These are phyloP conservation scores for Petromus typicus DNA, from an alignment of 2,113 vertebrate species.

Conservation along the genomic window DNA sequence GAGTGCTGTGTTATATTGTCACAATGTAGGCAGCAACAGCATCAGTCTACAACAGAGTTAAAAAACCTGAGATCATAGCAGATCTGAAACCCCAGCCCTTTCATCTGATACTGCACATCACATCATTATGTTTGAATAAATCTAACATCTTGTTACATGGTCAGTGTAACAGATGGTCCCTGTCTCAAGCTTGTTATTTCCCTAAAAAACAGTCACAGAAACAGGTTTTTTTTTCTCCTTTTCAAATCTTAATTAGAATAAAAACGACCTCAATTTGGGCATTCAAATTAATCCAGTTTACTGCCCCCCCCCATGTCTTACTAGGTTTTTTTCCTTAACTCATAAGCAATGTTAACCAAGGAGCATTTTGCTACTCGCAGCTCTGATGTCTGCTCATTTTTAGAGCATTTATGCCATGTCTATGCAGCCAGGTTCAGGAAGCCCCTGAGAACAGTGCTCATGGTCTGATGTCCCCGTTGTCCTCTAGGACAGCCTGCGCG, in stretches of 20 bases:
- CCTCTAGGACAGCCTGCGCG: background rate
- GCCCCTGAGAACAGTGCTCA: background rate
- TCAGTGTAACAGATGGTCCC: conserved; percentile 75
- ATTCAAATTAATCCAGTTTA: conserved; percentile 55
- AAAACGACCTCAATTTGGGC: conserved; percentile 63
- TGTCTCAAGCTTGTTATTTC: conserved; percentile 68
- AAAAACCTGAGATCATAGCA: background rate
- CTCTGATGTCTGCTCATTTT: background rate
- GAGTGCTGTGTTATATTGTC: background rate
- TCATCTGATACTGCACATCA: conserved; percentile 66
- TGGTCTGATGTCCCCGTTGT: background rate
- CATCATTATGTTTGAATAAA: conserved; percentile 66
- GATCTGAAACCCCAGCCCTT: conserved; percentile 67
- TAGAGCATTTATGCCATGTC: background rate
- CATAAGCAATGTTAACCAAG: background rate
- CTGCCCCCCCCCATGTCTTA: background rate
- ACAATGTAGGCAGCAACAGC: background rate
- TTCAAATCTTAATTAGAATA: conserved; percentile 50
- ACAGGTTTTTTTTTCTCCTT: background rate
- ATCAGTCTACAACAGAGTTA: background rate
- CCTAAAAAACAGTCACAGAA: conserved; percentile 53
- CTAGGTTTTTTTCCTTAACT: conserved; percentile 41
- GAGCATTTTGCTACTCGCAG: background rate
- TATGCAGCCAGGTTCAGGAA: conserved; percentile 36
- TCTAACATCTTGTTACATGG: conserved; percentile 65